phyloP scores from a whole-genome alignment of 2,797 vertebrate genomes.

The Uromys caudimaculatus region DNA sequence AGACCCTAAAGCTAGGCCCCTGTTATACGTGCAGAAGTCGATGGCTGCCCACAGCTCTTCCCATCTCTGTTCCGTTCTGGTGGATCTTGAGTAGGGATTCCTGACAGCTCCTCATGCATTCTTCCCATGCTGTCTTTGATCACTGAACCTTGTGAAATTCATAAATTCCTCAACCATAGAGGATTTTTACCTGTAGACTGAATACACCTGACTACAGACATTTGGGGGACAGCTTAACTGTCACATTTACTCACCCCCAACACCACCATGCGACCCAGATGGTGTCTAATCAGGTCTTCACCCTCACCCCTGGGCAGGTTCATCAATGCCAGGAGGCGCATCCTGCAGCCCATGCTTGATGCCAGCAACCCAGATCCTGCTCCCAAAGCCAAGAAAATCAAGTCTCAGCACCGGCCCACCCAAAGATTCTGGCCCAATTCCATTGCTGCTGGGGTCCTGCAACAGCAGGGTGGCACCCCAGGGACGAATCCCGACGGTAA shows the following conservation, averaged over 20 bases:
- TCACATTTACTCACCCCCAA: neutral
- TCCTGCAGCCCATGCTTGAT: conserved; percentile 98
- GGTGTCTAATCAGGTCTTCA: neutral
- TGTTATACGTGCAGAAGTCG: neutral
- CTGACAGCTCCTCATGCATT: neutral
- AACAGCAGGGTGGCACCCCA: conserved; percentile 92
- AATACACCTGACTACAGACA: neutral
- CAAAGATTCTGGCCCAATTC: conserved; percentile 99
- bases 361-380: conserved; percentile 98
- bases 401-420: conserved; percentile 98
- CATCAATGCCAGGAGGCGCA: conserved; percentile 97
- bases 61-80: neutral
- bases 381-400: conserved; percentile 99
- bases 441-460: conserved; percentile 96
- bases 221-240: neutral
- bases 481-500: conserved; percentile 95
- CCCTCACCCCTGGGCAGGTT: conserved; percentile 89
- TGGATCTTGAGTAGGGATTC: neutral
- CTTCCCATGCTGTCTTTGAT: neutral
- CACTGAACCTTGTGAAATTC: neutral
- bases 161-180: neutral
- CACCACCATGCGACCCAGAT: too few relatives aligned
- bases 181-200: neutral
- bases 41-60: neutral
- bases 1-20: neutral